Evolutionary conservation across 2,797 vertebrate genomes (phyloP), one percentile per base, ranked within the genome.

Genomic region (Pagetopsis macropterus): DNA sequence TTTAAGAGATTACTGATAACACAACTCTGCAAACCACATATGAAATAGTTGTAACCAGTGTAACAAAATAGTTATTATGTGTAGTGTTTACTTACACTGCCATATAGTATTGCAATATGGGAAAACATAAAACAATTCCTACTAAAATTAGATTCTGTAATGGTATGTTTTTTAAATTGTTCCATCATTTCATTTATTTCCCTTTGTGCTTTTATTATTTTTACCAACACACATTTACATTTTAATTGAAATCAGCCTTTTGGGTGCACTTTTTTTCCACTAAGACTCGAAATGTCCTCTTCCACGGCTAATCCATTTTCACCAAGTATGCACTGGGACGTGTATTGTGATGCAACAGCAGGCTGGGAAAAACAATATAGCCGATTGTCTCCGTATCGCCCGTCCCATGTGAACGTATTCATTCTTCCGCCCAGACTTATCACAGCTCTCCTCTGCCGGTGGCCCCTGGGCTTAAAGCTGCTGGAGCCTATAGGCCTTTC

Each of bases 391-490:
- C 72, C 71, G 48, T 78, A 56, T 76, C 76, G 76, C 75, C 63
- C 62, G 15, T 94, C 92, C 91, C 91, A 74, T 75, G 81, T 77
- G 90, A 82, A 76, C 27, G 2, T 75, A 83, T 90, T 90, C 83
- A 89, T 92, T 91, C 84, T 90, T 80, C 81, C 87, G 87, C 84
- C 81, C 57, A 64, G 85, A 86, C 79, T 86, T 83, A 85, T 89
- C 89, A 75, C 81, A 54, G 73, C 82, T 84, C 63, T 87, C 75
- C 84, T 87, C 84, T 86, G 84, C 87, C 17, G 66, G 76, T 87
- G 84, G 91, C 90, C 90, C 90, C 72, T 88, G 93, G 92, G 92
- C 90, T 84, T 83, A 55, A 71, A 81, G 79, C 70, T 70, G 52
- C 81, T 71, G 78, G 87, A 90, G 87, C 79, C 82, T 84, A 79